Conservation (phyloP, 2,113 vertebrate genomes). For the Prionailurus bengalensis region DNA sequence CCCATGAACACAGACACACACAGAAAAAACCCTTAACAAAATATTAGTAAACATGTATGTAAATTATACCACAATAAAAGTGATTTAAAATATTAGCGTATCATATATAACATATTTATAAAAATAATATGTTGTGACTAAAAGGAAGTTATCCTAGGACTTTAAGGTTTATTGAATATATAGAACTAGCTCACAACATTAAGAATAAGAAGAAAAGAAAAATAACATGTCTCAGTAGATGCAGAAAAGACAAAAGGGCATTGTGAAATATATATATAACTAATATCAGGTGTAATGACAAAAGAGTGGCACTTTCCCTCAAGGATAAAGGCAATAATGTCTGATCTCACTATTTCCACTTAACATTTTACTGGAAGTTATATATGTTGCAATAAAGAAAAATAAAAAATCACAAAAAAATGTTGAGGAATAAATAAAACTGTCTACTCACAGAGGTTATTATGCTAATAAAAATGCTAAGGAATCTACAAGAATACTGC, state of each 20-base stretch:
- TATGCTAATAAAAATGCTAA: not conserved
- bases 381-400: not conserved
- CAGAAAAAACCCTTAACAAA: not conserved
- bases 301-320: not conserved
- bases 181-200: not conserved
- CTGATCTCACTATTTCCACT: not conserved
- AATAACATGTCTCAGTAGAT: not conserved
- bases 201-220: not conserved
- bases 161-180: not conserved
- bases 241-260: not conserved
- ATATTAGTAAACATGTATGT: not conserved
- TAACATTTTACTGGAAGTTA: not conserved
- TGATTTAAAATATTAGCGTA: not conserved
- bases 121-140: not conserved
- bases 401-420: not conserved
- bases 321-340: not conserved
- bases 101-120: not conserved
- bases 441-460: not conserved
- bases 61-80: not conserved
- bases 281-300: not conserved
- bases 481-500: not conserved
- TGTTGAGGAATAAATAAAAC: not conserved
- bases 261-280: not conserved
- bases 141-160: not conserved
- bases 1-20: not conserved